Conservation (phyloP, 2,888 invertebrate species). For the Hydriomena furcata region DNA sequence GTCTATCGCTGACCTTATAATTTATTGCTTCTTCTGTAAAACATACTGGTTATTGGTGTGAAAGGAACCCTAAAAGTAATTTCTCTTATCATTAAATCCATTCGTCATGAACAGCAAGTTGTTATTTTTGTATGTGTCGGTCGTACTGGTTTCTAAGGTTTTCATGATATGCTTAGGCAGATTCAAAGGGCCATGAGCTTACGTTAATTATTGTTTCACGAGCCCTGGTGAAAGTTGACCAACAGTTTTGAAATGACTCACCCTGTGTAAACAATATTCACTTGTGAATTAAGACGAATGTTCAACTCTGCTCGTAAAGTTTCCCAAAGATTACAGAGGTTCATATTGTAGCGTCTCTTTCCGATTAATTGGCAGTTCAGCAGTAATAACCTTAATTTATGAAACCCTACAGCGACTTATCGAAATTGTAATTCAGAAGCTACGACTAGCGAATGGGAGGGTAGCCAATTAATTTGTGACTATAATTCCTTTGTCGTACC, state of each 20-base stretch:
- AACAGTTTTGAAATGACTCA: slow-evolving; percentile 70
- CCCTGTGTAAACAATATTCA: slow-evolving; percentile 72
- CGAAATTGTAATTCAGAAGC: slow-evolving; percentile 25
- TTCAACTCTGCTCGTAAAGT: slow-evolving; percentile 43
- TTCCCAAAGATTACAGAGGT: slow-evolving; percentile 43
- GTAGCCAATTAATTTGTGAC: slow-evolving; percentile 15
- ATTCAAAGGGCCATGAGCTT: slow-evolving; percentile 44
- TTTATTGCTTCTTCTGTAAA: too few relatives aligned
- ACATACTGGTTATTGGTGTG: too few relatives aligned
- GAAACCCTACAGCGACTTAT: slow-evolving; percentile 25
- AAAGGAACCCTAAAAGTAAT: too few relatives aligned
- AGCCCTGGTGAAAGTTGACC: slow-evolving; percentile 72
- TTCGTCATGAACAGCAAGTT: too few relatives aligned
- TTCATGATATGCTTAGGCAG: not conserved
- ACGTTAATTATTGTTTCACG: slow-evolving; percentile 65
- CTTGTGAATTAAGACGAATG: slow-evolving; percentile 69
- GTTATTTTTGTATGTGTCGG: too few relatives aligned
- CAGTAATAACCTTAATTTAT: slow-evolving; percentile 24
- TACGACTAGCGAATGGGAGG: slow-evolving; percentile 16
- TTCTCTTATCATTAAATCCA: too few relatives aligned
- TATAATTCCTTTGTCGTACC: too few relatives aligned
- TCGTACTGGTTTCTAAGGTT: not conserved
- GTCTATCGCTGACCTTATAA: too few relatives aligned
- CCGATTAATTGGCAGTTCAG: slow-evolving; percentile 29
- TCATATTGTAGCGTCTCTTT: slow-evolving; percentile 20